Evolutionary conservation across 2,888 invertebrate species (phyloP), one percentile per base, ranked within the genome.

Genomic region (Luffia ferchaultella): DNA sequence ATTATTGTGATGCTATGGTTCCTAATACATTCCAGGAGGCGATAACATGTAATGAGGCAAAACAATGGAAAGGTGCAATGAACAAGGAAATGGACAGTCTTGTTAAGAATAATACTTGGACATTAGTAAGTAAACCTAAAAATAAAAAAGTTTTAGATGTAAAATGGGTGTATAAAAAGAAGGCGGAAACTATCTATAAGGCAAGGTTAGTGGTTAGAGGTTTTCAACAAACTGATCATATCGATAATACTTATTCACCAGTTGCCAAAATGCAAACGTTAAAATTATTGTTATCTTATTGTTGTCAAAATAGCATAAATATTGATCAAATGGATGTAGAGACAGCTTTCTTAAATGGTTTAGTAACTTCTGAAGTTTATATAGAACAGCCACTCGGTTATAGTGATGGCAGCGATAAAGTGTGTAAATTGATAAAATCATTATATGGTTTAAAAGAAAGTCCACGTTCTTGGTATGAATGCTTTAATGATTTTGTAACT

Each of bases 101-200:
- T 51, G 50, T 53, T 41, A 58, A 60, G 55, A 66, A 67, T 51
- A 55, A 62, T 20, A 67, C 63, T 18, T 67, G 64, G 64, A 50
- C 55, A 55, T n/a, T 65, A 51, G 60, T 62, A 44, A 55, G 59
- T 2, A 54, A 48, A 41, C 64, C 63, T 45, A 50, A 58, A 54
- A 54, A 58, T 51, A 57, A 62, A 59, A 55, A 61, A 2, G 51
- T 61, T n/a, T 57, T 67, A 40, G 62, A 63, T 58, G 58, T 60
- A 1, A 64, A 62, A 46, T 65, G 64, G 64, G 51, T 64, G 5
- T 65, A 50, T 51, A 64, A 49, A 53, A 65, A 41, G 51, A 62
- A 68, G 54, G 54, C 43, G 42, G 50, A 62, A 41, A 57, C 53
- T 50, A 41, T 16, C 1, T 59, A 55, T 56, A 42, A 42, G n/a